Conservation (phyloP, 2,113 vertebrate genomes). For the Malaclemys terrapin region DNA sequence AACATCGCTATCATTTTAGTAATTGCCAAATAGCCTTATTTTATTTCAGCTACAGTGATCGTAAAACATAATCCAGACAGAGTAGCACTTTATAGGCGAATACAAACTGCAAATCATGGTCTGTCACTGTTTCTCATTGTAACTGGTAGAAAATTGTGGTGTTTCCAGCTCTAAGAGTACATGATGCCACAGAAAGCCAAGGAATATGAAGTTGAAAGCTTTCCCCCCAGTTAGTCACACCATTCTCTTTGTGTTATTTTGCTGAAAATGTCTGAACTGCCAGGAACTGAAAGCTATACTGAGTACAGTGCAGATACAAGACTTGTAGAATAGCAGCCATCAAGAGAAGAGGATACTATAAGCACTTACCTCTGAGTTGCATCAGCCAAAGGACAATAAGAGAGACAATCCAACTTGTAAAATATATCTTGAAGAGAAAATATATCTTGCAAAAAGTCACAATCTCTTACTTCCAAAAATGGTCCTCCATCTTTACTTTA, state of each 20-base stretch:
- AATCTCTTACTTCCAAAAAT: not conserved
- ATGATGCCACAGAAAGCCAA: not conserved
- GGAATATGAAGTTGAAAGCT: not conserved
- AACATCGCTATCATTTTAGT: not conserved
- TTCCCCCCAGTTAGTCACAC: not conserved
- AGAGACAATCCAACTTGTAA: not conserved
- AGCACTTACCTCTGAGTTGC: not conserved
- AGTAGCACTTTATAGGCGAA: not conserved
- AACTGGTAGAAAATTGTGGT: not conserved
- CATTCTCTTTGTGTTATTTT: not conserved
- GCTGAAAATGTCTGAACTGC: not conserved
- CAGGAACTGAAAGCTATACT: not conserved
- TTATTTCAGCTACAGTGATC: not conserved
- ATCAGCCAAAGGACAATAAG: fast-evolving
- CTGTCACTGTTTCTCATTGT: not conserved
- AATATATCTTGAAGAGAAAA: not conserved
- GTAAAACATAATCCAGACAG: slow-evolving; percentile 3
- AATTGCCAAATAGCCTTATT: not conserved
- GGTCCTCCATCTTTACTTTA: not conserved
- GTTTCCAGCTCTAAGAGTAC: slow-evolving; percentile 1
- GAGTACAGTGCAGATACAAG: not conserved
- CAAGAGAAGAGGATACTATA: not conserved
- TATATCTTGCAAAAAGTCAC: not conserved
- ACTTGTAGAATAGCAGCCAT: not conserved
- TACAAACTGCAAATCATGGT: not conserved